These are phyloP conservation scores for Trematomus loennbergii DNA, from an alignment of 2,113 vertebrate genomes.

Conservation along the genomic window DNA sequence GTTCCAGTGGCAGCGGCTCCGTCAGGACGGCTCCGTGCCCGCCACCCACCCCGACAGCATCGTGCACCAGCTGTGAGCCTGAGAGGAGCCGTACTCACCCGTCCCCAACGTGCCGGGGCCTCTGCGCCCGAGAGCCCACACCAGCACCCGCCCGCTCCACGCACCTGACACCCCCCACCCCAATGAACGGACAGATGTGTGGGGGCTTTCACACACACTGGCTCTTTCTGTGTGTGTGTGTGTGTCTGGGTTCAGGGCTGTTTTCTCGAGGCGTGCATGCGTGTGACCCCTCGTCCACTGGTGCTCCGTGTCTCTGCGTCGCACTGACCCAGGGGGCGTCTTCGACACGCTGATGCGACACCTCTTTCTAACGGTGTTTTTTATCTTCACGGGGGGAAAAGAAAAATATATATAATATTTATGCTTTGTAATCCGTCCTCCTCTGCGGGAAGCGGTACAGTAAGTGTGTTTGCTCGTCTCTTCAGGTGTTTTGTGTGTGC, in stretches of 20 bases:
- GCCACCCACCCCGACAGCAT: slow-evolving; percentile 78
- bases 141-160: slow-evolving; percentile 19
- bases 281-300: slow-evolving; percentile 38
- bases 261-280: slow-evolving; percentile 35
- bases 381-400: slow-evolving; percentile 41
- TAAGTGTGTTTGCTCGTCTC: slow-evolving; percentile 27
- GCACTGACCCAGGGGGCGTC: slow-evolving; percentile 26
- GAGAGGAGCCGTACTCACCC: neutral
- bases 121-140: slow-evolving; percentile 13
- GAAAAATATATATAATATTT: slow-evolving; percentile 19
- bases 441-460: neutral
- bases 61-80: slow-evolving; percentile 82
- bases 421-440: slow-evolving; percentile 33
- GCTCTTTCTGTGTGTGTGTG: slow-evolving; percentile 28
- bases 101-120: neutral
- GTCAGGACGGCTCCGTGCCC: slow-evolving; percentile 63
- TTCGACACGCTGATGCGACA: slow-evolving; percentile 13
- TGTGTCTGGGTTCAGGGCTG: neutral
- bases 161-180: slow-evolving; percentile 1
- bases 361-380: slow-evolving; percentile 35
- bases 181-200: neutral
- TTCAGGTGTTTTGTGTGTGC: slow-evolving; percentile 36
- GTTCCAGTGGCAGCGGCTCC: slow-evolving; percentile 85
- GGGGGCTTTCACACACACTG: slow-evolving; percentile 5
- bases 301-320: slow-evolving; percentile 52